Conservation (phyloP, 1,140 invertebrate genomes). For the Pemphigus obesinymphae region DNA sequence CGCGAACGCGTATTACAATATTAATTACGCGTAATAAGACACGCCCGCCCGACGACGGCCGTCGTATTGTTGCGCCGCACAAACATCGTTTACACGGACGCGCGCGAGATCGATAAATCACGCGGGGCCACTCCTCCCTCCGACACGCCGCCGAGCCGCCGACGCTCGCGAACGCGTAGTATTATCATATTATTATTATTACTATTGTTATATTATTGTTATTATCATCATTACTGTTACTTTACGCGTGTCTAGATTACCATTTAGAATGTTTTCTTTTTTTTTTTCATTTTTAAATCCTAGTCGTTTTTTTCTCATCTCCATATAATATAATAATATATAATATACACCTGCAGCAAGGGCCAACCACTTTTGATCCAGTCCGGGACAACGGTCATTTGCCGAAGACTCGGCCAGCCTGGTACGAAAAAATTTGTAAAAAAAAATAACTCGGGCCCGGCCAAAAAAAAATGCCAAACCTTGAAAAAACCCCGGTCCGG, state of each 20-base stretch:
- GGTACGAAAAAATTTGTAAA: too few relatives aligned
- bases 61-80: not conserved
- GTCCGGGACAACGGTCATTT: too few relatives aligned
- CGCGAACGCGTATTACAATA: not conserved
- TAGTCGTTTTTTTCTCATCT: not conserved
- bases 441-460: too few relatives aligned
- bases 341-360: too few relatives aligned
- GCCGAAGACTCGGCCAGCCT: too few relatives aligned
- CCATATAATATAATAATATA: too few relatives aligned
- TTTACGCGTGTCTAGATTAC: conserved; percentile 28
- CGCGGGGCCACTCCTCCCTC: not conserved
- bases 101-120: conserved; percentile 37
- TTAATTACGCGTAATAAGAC: conserved; percentile 31
- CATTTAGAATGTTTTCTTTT: conserved; percentile 37
- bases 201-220: too few relatives aligned
- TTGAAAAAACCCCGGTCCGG: too few relatives aligned
- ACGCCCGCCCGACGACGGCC: conserved; percentile 12
- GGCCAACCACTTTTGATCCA: too few relatives aligned
- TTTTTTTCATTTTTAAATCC: not conserved
- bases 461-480: too few relatives aligned
- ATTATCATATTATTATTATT: conserved; percentile 26
- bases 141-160: not conserved
- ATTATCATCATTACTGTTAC: not conserved
- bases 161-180: not conserved
- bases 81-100: conserved; percentile 32